A percentile compares a stretch with the other conserved stretches of the same genome.
phyloP scores from a whole-genome alignment of 2,888 invertebrate genomes.

The Pyrrhosoma nymphula region DNA sequence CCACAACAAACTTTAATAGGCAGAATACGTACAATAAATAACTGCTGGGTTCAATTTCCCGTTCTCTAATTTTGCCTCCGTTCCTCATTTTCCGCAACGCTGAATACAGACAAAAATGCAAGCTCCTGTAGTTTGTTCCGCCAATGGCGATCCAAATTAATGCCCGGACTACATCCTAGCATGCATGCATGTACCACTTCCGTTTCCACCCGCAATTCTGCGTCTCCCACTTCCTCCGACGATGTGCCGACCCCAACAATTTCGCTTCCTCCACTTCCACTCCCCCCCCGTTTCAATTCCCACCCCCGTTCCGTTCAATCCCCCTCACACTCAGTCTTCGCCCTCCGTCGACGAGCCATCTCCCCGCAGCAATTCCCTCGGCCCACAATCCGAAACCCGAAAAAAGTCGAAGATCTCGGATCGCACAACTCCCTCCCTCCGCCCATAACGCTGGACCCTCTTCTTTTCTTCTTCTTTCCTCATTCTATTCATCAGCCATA shows the following conservation, averaged over 20 bases:
- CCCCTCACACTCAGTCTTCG: neutral
- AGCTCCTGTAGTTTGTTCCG: neutral
- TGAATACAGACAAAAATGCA: neutral
- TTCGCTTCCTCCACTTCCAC: neutral
- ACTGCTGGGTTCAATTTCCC: neutral
- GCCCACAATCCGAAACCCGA: neutral
- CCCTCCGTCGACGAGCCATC: too few species aligned
- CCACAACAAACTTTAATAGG: too few species aligned
- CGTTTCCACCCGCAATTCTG: neutral
- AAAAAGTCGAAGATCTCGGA: neutral
- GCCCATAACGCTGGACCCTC: too few species aligned
- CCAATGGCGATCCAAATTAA: neutral
- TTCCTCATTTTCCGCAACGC: neutral
- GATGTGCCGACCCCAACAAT: too few species aligned
- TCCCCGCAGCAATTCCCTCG: neutral
- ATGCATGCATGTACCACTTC: neutral
- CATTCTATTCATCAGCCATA: too few species aligned
- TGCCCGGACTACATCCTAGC: neutral
- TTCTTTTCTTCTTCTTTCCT: too few species aligned
- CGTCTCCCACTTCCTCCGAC: neutral
- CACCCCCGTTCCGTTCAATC: neutral
- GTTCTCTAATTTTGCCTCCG: neutral
- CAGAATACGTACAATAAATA: too few species aligned
- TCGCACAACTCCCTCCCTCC: too few species aligned
- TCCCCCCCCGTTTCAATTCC: neutral